A percentile compares a stretch with the other conserved stretches of the same genome.
phyloP scores from a whole-genome alignment of 2,888 invertebrate genomes.

The Epiblema foenella region DNA sequence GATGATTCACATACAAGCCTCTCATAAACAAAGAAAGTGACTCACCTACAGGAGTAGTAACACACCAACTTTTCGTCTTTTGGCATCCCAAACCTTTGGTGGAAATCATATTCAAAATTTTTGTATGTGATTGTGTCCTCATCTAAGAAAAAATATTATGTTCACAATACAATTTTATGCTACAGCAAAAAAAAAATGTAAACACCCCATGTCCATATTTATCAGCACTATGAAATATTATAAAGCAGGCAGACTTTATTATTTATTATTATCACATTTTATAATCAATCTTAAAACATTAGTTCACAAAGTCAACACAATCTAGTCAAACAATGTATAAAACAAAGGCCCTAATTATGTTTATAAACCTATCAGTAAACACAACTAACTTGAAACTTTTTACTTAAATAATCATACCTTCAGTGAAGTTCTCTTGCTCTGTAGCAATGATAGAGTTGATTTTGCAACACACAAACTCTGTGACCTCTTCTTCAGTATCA shows the following conservation, averaged over 20 bases:
- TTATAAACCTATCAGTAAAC: not conserved
- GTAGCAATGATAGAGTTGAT: conserved; percentile 97
- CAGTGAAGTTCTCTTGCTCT: conserved; percentile 85
- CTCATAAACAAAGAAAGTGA: conserved; percentile 39
- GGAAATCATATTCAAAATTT: conserved; percentile 92
- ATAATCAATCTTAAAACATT: not conserved
- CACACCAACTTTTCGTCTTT: conserved; percentile 98
- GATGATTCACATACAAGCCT: conserved; percentile 12
- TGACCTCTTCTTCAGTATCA: conserved; percentile 96
- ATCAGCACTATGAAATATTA: not conserved
- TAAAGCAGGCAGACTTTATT: too few species aligned
- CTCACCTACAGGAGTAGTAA: conserved; percentile 96
- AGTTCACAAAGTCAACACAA: not conserved
- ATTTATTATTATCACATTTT: too few species aligned
- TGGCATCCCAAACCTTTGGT: conserved; percentile 94
- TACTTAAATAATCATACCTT: conserved; percentile 66
- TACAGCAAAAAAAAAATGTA: not conserved
- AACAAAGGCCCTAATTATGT: not conserved
- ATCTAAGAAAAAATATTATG: conserved; percentile 82
- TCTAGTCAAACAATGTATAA: not conserved
- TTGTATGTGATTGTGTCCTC: conserved; percentile 93
- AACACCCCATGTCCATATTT: not conserved
- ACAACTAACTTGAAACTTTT: not conserved
- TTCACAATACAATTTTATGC: not conserved
- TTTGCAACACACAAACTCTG: conserved; percentile 98